Evolutionary conservation across 2,797 vertebrate genomes (phyloP), one percentile per base, ranked within the genome.

Genomic region (Poecilia gillii): DNA sequence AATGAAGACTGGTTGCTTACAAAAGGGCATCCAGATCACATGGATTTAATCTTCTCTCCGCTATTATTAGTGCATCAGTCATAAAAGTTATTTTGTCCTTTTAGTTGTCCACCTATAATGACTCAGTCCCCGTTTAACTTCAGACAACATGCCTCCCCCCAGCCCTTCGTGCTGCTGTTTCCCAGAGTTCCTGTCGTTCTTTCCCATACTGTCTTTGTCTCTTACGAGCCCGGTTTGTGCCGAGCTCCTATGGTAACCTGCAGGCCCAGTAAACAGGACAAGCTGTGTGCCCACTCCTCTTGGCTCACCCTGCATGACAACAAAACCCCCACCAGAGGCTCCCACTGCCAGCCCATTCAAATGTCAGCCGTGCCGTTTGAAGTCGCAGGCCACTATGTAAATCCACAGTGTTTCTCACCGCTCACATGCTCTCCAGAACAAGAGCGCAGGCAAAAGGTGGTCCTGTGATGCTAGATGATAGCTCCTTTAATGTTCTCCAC

Each of bases 231-330:
- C 72, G 55, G 85, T 91, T 92, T 87, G 80, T 82, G 87, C 73
- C 1, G 79, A 77, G 92, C 93, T 95, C 89, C 94, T 93, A 94
- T 94, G 92, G 93, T 93, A 94, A 95, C 94, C 92, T 94, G 91
- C 90, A 79, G 88, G 78, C 80, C 89, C 83, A 90, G 87, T 93
- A 92, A 94, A 94, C 90, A 93, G 91, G 92, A 88, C 92, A 91
- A 92, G 87, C 91, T 92, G 90, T 81, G 84, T 92, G 93, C 91
- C 90, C 91, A 91, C 88, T 93, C 92, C 92, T 91, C 89, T 92
- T 93, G 90, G 92, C 91, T 93, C 91, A 76, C 88, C 91, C 89
- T 83, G 82, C 84, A 89, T 88, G 89, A 85, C 91, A 93, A 92
- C 91, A 90, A 90, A 89, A 91, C 83, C 81, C 89, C 93, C 90